These are phyloP conservation scores for Paralichthys olivaceus DNA, from an alignment of 2,113 vertebrate species.

Conservation along the genomic window DNA sequence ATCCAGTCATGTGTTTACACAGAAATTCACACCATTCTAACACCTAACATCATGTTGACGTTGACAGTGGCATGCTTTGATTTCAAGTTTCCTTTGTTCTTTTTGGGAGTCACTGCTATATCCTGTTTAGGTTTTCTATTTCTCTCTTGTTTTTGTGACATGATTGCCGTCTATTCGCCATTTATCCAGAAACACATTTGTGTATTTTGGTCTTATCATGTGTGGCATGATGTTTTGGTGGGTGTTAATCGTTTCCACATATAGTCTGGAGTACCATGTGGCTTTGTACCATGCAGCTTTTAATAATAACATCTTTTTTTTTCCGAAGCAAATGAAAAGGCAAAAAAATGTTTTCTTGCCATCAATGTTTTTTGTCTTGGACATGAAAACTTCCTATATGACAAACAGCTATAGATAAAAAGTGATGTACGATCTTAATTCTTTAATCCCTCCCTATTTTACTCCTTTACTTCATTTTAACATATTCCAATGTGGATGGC, in stretches of 20 bases:
- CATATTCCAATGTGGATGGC: slow-evolving; percentile 84
- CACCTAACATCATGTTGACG: slow-evolving; percentile 85
- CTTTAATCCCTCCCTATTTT: neutral
- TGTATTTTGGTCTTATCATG: slow-evolving; percentile 90
- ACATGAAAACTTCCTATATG: neutral
- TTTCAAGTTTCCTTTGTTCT: slow-evolving; percentile 40
- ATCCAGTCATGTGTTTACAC: slow-evolving; percentile 93
- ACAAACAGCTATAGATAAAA: neutral
- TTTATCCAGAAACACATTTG: slow-evolving; percentile 79
- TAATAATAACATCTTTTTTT: slow-evolving; percentile 65
- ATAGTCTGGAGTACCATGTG: slow-evolving; percentile 68
- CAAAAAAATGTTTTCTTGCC: slow-evolving; percentile 95
- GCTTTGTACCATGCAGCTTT: slow-evolving; percentile 52
- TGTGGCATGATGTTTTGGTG: slow-evolving; percentile 93
- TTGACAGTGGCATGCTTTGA: slow-evolving; percentile 85
- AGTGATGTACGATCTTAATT: neutral
- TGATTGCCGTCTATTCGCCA: slow-evolving; percentile 78
- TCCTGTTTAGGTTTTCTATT: slow-evolving; percentile 17
- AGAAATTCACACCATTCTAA: slow-evolving; percentile 95
- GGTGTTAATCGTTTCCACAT: slow-evolving; percentile 82
- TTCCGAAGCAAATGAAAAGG: slow-evolving; percentile 81
- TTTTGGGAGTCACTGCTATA: slow-evolving; percentile 53
- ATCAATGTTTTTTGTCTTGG: slow-evolving; percentile 71
- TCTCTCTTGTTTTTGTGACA: slow-evolving; percentile 39
- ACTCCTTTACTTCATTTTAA: neutral